Base-by-base conservation (phyloP, 2,888 invertebrate genomes). In the Craniophora ligustri region DNA sequence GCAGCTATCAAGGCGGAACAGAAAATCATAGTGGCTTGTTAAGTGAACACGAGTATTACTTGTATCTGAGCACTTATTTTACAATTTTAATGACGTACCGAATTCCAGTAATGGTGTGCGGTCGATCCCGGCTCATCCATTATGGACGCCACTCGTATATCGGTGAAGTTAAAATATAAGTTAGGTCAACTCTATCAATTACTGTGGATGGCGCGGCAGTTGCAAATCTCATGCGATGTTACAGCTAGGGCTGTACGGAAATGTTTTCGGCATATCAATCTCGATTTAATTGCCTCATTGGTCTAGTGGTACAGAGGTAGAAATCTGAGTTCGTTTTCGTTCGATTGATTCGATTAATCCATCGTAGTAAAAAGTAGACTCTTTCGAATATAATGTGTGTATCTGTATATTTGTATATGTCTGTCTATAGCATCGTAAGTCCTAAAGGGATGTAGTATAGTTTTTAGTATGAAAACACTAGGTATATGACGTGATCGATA, bases 61-160 rank as follows among this genome's bases (percentile, higher is more conserved):
- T 16, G 32, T 15, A 47, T 40, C 40, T 51, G 65, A 72, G 53
- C 58, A 68, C 58, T 41, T 66, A 51, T 21, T 76, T 78, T 79
- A 76, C 67, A 81, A 82, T 76, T 82, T 83, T 81, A 79, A 82
- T 78, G 76, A 73, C 58, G 58, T 45, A 72, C 75, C 67, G 55
- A 77, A 76, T 79, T 74, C 67, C 70, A 47, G 81, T 82, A 82
- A 78, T 80, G 78, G 76, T 55, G 56, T 35, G 50, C 64, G 72
- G 68, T 76, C 67, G 77, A 77, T 79, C 65, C 64, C 10, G 31
- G 45, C 70, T 79, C 77, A 82, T 83, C 61, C 66, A 81, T 83
- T 76, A 83, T 83, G 75, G 47, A 81, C 65, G 46, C 35, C 53
- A 56, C 66, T 57, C 66, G 72, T 74, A 55, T 72, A 75, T 74